A percentile compares a stretch with the other conserved stretches of the same genome.
phyloP scores from a whole-genome alignment of 2,797 vertebrate genomes.

The Enteromius afrohamiltoni region DNA sequence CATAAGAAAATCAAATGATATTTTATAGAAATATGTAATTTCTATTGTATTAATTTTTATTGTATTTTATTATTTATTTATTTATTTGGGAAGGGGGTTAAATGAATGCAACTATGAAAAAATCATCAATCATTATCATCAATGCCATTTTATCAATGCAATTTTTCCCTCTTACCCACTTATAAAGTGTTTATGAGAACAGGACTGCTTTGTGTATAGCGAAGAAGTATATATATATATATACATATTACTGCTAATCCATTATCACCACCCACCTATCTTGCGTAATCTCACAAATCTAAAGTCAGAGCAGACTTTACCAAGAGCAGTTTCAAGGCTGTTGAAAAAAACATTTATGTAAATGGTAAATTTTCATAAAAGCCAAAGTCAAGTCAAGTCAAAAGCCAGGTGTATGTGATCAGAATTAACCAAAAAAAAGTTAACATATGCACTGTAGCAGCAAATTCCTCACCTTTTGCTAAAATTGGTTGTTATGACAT shows the following conservation, averaged over 20 bases:
- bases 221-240: not conserved
- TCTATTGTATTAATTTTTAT: too few species aligned
- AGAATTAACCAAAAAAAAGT: too few species aligned
- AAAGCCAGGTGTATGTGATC: not conserved
- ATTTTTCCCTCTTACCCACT: not conserved
- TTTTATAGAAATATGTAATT: too few species aligned
- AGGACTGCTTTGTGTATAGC: not conserved
- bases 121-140: too few species aligned
- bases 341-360: not conserved
- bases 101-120: not conserved
- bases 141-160: not conserved
- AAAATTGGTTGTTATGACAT: not conserved
- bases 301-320: not conserved
- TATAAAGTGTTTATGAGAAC: not conserved
- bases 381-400: too few species aligned
- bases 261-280: not conserved
- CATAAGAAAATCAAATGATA: too few species aligned
- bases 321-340: not conserved
- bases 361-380: not conserved
- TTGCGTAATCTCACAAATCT: not conserved
- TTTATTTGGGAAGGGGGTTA: too few species aligned
- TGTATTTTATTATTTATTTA: too few species aligned
- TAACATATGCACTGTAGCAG: too few species aligned
- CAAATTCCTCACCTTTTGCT: not conserved
- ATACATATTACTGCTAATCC: not conserved